A percentile compares a stretch with the other conserved stretches of the same genome.
phyloP scores from a whole-genome alignment of 2,113 vertebrate genomes.

The Hirundichthys speculiger region DNA sequence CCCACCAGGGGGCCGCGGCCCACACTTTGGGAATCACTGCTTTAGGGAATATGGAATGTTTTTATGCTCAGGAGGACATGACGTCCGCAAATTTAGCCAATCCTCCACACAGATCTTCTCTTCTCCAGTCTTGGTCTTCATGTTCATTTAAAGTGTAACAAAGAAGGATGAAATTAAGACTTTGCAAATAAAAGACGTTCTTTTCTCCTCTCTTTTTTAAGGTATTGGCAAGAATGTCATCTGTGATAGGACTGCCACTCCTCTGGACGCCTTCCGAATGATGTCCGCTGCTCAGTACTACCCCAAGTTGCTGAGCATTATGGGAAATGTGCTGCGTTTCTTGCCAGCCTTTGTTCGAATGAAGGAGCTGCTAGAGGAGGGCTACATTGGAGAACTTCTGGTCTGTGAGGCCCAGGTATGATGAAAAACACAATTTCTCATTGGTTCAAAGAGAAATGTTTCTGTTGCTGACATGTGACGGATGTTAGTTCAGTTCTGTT shows the following conservation, averaged over 20 bases:
- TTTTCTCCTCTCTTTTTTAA: slow-evolving; percentile 59
- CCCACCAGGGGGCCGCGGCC: too few relatives aligned
- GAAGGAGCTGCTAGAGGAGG: slow-evolving; percentile 96
- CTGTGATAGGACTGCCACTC: slow-evolving; percentile 95
- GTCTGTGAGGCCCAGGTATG: slow-evolving; percentile 91
- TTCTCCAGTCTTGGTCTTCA: not conserved
- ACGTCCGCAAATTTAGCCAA: slow-evolving; percentile 15
- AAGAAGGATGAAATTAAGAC: not conserved
- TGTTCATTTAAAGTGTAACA: not conserved
- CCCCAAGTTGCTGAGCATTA: slow-evolving; percentile 98
- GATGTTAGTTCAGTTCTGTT: too few relatives aligned
- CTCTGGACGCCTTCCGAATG: slow-evolving; percentile 96
- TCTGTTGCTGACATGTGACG: too few relatives aligned
- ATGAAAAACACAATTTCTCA: not conserved
- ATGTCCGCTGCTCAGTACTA: slow-evolving; percentile 98
- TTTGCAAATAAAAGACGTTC: not conserved
- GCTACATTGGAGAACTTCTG: slow-evolving; percentile 93
- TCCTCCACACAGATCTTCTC: not conserved
- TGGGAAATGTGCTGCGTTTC: slow-evolving; percentile 97
- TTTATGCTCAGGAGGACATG: slow-evolving; percentile 48
- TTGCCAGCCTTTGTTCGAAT: slow-evolving; percentile 94
- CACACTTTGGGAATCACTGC: too few relatives aligned
- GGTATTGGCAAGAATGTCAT: slow-evolving; percentile 99
- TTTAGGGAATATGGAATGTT: slow-evolving; percentile 2
- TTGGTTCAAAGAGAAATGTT: too few relatives aligned